These are phyloP conservation scores for Luperina testacea DNA, from an alignment of 2,888 invertebrate species.

Conservation along the genomic window DNA sequence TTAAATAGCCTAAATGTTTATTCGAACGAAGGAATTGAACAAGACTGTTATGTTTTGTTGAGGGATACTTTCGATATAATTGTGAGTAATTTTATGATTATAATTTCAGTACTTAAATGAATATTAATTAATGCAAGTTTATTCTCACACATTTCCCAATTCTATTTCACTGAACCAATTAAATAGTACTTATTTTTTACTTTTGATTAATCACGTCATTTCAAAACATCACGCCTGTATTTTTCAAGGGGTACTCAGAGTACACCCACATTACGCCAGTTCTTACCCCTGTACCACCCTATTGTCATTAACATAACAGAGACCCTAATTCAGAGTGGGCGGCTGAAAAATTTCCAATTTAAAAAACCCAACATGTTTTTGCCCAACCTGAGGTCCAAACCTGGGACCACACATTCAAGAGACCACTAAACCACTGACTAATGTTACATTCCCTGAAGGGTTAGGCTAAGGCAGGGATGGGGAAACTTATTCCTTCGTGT, in stretches of 20 bases:
- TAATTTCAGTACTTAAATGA: not conserved
- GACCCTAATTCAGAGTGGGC: too few species aligned
- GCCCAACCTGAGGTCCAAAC: not conserved
- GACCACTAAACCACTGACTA: not conserved
- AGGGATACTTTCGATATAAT: conserved; percentile 75
- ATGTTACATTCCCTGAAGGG: not conserved
- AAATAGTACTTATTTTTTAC: not conserved
- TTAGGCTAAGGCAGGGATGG: not conserved
- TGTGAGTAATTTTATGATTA: conserved; percentile 66
- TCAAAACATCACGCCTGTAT: not conserved
- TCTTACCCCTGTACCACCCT: too few species aligned
- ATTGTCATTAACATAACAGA: not conserved
- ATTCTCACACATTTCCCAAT: not conserved
- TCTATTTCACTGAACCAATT: not conserved
- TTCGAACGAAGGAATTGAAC: conserved; percentile 65
- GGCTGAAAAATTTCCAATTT: not conserved
- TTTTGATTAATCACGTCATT: not conserved
- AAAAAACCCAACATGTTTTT: not conserved
- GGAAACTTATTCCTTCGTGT: too few species aligned
- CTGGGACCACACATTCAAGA: not conserved
- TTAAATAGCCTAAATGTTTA: conserved; percentile 71
- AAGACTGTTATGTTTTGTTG: conserved; percentile 74
- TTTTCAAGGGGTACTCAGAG: not conserved
- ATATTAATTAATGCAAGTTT: not conserved
- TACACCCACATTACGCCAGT: not conserved